Evolutionary conservation across 2,113 vertebrate species (phyloP).

Genomic region (Blennius ocellaris): DNA sequence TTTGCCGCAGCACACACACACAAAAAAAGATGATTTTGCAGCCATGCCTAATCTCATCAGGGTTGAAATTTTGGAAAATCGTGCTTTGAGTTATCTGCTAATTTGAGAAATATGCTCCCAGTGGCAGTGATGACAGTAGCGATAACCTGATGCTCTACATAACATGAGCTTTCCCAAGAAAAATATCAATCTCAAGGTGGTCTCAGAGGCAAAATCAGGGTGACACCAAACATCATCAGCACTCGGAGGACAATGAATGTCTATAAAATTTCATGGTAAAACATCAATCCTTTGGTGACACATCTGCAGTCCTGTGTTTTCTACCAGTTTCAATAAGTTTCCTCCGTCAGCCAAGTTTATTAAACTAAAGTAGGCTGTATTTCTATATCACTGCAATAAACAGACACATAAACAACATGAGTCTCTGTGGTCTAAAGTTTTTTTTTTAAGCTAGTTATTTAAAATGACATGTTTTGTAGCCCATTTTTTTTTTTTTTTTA

Average conservation of each 20-base stretch:
- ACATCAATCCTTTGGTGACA: neutral
- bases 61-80: neutral
- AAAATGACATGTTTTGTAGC: constrained; percentile 12
- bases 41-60: too few species aligned
- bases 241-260: neutral
- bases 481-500: constrained; percentile 20
- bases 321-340: constrained; percentile 3
- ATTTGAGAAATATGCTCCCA: neutral
- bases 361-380: neutral
- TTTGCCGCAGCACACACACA: too few species aligned
- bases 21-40: too few species aligned
- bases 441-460: constrained; percentile 7
- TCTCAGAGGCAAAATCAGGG: neutral
- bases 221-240: neutral
- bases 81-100: neutral
- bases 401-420: constrained; percentile 17
- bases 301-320: neutral
- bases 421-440: neutral
- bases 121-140: neutral
- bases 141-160: neutral
- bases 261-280: neutral
- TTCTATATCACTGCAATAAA: constrained; percentile 15
- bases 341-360: neutral
- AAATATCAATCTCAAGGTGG: neutral
- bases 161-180: neutral